A percentile compares a stretch with the other conserved stretches of the same genome.
These are phyloP conservation scores for Macaria notata DNA, from an alignment of 2,888 invertebrate genomes.

Conservation along the genomic window DNA sequence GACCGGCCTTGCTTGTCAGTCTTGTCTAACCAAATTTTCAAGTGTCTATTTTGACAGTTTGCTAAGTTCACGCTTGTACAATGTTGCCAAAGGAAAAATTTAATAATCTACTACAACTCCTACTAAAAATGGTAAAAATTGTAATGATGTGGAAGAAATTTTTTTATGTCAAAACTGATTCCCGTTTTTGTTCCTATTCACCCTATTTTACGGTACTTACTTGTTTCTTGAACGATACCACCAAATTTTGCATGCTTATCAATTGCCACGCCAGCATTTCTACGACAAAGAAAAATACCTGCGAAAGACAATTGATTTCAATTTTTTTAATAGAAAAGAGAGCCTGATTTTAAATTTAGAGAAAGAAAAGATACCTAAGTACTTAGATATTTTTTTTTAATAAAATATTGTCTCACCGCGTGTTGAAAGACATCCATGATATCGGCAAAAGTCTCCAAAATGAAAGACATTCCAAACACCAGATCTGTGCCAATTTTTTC, in stretches of 20 bases:
- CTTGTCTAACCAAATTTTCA: neutral
- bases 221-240: conserved; percentile 50
- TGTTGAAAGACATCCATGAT: conserved; percentile 49
- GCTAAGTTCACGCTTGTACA: too few species aligned
- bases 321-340: too few species aligned
- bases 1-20: neutral
- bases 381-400: too few species aligned
- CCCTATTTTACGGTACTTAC: conserved; percentile 31
- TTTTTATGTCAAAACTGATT: too few species aligned
- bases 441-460: conserved; percentile 49
- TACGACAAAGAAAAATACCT: conserved; percentile 54
- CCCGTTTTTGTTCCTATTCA: too few species aligned
- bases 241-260: conserved; percentile 49
- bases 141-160: too few species aligned
- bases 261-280: conserved; percentile 51
- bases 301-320: conserved; percentile 6
- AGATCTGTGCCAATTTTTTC: conserved; percentile 31
- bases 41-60: neutral
- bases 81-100: too few species aligned
- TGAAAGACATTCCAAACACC: conserved; percentile 40
- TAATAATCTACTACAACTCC: too few species aligned
- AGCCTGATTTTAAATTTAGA: too few species aligned
- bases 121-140: too few species aligned
- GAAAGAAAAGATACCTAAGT: too few species aligned
- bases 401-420: conserved; percentile 41